These are phyloP conservation scores for Alviniconcha strummeri DNA, from an alignment of 2,888 invertebrate genomes.

Conservation along the genomic window DNA sequence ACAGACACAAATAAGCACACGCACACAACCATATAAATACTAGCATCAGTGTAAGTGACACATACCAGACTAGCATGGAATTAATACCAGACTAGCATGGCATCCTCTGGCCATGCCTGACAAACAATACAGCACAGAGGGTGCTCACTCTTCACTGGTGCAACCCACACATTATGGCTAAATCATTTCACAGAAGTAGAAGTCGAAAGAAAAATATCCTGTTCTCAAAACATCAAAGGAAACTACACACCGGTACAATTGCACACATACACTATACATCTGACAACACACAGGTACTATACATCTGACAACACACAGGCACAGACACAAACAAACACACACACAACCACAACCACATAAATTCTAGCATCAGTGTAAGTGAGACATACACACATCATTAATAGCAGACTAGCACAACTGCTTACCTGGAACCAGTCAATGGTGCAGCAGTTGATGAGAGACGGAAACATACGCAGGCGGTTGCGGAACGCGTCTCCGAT, in stretches of 20 bases:
- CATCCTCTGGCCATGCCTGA: constrained; percentile 76
- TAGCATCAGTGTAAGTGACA: not conserved
- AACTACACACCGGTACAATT: no score
- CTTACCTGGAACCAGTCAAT: constrained; percentile 75
- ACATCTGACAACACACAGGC: not conserved
- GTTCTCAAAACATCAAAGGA: no score
- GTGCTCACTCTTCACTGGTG: no score
- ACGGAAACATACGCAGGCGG: constrained; percentile 73
- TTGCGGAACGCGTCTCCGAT: constrained; percentile 74
- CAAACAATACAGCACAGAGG: constrained; percentile 3
- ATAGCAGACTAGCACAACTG: not conserved
- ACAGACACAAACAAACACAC: constrained; percentile 12
- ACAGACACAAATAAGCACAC: constrained; percentile 7
- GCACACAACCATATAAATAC: not conserved
- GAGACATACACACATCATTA: not conserved
- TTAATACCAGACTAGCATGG: constrained; percentile 47
- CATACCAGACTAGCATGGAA: no score
- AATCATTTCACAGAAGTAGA: no score
- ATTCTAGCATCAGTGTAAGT: not conserved
- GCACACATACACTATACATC: no score
- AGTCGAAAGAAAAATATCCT: no score
- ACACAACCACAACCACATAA: not conserved
- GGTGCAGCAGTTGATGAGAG: constrained; percentile 74
- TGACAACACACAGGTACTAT: no score
- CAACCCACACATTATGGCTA: no score